A percentile compares a stretch with the other conserved stretches of the same genome.
phyloP scores from a whole-genome alignment of 2,113 vertebrate species.

The Malurus alboscapulatus region DNA sequence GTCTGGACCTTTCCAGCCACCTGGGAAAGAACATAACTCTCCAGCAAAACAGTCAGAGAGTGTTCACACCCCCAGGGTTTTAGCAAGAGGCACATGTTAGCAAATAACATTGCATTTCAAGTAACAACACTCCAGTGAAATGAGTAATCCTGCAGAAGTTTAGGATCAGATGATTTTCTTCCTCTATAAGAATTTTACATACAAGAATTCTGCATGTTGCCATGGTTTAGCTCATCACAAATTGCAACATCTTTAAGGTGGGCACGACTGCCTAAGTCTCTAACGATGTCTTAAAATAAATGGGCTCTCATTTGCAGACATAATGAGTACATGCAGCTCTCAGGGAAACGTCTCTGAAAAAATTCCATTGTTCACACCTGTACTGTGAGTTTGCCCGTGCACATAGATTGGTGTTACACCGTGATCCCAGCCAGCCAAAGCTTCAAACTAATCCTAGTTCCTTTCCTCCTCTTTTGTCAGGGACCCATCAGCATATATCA shows the following conservation, averaged over 20 bases:
- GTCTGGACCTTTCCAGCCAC: neutral
- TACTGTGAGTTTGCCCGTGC: neutral
- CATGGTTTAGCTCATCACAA: neutral
- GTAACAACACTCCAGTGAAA: neutral
- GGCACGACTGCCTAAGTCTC: neutral
- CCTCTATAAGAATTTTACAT: neutral
- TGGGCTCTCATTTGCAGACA: neutral
- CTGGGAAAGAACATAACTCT: neutral
- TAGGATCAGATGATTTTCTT: neutral
- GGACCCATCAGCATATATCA: neutral
- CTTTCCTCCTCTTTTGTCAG: neutral
- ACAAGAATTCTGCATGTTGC: neutral
- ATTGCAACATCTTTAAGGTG: neutral
- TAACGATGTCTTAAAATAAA: neutral
- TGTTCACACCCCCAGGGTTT: neutral
- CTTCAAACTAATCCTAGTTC: neutral
- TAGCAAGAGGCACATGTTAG: neutral
- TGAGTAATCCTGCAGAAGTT: neutral
- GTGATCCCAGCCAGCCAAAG: neutral
- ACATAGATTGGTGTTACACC: neutral
- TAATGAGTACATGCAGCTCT: neutral
- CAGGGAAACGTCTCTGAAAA: neutral
- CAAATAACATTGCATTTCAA: neutral
- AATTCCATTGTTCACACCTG: neutral
- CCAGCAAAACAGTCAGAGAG: neutral